Base-by-base conservation (phyloP, 2,113 vertebrate species). In the Ammodytes marinus region DNA sequence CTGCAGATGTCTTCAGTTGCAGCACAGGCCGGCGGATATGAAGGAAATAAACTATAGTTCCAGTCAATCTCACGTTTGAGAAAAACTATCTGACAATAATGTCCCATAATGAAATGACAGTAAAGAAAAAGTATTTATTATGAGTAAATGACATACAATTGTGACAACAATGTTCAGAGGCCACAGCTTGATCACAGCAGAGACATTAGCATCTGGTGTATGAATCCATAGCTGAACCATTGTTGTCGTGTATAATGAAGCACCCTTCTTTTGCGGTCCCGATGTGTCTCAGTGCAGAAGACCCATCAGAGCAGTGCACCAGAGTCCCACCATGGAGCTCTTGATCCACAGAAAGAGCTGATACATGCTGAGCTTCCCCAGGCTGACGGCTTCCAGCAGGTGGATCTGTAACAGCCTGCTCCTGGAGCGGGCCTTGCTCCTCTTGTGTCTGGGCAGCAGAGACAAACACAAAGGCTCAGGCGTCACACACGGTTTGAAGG, bases 281-380 rank as follows among this genome's bases (percentile, higher is more conserved):
- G 45, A 58, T 27, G 58, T 69, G 61, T 19, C 11, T 91, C 86
- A 93, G 53, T 93, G 92, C 65, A 95, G 85, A 86, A 89, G 76
- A 55, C 86, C 85, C 57, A 97, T 78, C 74, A 97, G 79, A 80
- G 84, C 77, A 27, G 65, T 63, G 77, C 98, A n/a, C 95, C 96
- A 96, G 86, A 84, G 86, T 12, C 92, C 93, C 86, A 97, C 70
- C 54, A 49, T 4, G 8, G 95, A 95, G 19, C 95, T 92, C 79
- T 94, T 96, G 76, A 96, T 69, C 91, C 95, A 94, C 80, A 99
- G 91, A 9, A 96, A 78, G 35, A 97, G 82, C 93, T 98, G 96
- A 13, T 96, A 96, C 17, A 97, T 58, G 58, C 76, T 87, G 85
- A 99, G 97, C 78, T 95, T 95, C 95, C 96, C 97, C 53, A 99